Conservation (phyloP, 2,888 invertebrate genomes). For the Ormyrus rosae region DNA sequence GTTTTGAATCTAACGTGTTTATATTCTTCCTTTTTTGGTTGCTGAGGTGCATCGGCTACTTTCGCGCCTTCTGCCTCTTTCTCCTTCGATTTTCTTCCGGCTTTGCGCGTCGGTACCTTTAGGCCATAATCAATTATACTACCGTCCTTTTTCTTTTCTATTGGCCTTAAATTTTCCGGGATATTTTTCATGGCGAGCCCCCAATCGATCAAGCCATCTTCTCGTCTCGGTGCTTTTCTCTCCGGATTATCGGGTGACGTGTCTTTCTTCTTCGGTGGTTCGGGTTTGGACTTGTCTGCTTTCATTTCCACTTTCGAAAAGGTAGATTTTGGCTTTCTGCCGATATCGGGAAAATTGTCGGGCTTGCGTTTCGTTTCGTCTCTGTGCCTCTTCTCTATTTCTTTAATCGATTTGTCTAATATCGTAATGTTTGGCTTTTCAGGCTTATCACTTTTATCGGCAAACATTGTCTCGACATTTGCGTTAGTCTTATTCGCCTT, state of each 20-base stretch:
- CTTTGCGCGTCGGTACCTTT: conserved; percentile 60
- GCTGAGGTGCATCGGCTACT: conserved; percentile 24
- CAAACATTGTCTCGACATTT: neutral
- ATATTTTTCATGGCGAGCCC: conserved; percentile 9
- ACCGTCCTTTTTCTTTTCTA: conserved; percentile 64
- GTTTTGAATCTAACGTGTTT: too few species aligned
- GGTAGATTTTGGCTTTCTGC: too few species aligned
- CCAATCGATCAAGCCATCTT: conserved; percentile 10
- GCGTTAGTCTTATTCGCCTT: too few species aligned
- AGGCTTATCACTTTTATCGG: neutral
- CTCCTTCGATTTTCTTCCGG: neutral
- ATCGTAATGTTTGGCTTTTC: neutral
- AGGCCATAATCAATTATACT: conserved; percentile 65
- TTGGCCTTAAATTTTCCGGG: conserved; percentile 59
- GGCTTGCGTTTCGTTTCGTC: too few species aligned
- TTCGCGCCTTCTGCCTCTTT: conserved; percentile 27
- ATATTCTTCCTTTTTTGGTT: neutral
- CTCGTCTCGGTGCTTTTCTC: too few species aligned
- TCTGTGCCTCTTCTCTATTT: too few species aligned
- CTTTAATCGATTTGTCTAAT: neutral
- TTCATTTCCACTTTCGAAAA: neutral
- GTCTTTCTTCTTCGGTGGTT: neutral
- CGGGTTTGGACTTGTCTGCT: neutral
- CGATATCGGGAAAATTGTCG: too few species aligned
- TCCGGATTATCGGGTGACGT: neutral